phyloP scores from a whole-genome alignment of 2,113 vertebrate genomes.

The Oreotrochilus melanogaster region DNA sequence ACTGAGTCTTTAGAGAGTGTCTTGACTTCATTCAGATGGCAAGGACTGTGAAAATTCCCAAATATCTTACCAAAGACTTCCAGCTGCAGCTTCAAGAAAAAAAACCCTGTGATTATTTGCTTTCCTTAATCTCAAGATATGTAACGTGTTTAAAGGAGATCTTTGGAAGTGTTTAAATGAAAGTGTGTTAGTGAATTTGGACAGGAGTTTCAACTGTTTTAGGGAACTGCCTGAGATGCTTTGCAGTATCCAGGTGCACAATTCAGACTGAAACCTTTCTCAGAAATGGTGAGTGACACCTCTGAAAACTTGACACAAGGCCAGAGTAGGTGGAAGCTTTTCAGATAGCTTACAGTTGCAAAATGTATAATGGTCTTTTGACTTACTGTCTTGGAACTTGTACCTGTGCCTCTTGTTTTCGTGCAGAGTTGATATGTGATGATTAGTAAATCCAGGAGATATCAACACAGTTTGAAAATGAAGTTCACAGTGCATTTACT shows the following conservation, averaged over 20 bases:
- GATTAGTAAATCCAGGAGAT: slow-evolving; percentile 55
- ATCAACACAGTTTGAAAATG: slow-evolving; percentile 39
- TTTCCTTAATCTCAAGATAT: not conserved
- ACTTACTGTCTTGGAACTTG: slow-evolving; percentile 40
- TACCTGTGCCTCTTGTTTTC: slow-evolving; percentile 16
- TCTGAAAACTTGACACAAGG: slow-evolving; percentile 11
- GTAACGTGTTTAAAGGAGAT: not conserved
- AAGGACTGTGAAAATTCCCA: not conserved
- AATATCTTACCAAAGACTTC: not conserved
- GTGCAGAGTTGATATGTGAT: not conserved
- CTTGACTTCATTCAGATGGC: not conserved
- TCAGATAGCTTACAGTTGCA: not conserved
- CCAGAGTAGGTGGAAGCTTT: slow-evolving; percentile 6
- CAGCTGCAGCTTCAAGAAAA: not conserved
- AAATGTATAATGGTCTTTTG: not conserved
- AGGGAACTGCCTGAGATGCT: not conserved
- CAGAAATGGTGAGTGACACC: not conserved
- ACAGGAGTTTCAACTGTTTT: slow-evolving; percentile 22
- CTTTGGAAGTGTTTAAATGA: not conserved
- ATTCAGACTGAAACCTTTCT: slow-evolving; percentile 31
- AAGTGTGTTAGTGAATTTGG: not conserved
- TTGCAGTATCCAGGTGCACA: slow-evolving; percentile 14
- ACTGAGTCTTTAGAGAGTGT: not conserved
- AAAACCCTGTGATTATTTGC: not conserved
- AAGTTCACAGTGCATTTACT: slow-evolving; percentile 20